Evolutionary conservation across 64 coral and sea anemone genomes (phyloP), one percentile per base, ranked within the genome.

Genomic region (Hydrozoanthus tunicans): DNA sequence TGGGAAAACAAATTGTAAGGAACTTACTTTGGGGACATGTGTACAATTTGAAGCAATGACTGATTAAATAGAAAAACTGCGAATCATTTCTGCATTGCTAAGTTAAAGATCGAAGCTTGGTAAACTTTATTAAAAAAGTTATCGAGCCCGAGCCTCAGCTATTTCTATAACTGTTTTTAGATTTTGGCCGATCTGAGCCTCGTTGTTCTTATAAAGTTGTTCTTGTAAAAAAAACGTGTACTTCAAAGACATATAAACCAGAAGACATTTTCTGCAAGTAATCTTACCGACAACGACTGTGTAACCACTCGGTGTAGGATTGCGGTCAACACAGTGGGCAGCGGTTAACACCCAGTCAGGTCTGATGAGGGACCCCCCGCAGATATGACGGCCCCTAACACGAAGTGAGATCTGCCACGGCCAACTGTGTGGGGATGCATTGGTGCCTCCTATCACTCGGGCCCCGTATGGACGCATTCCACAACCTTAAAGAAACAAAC

Each of bases 271-370:
- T 12, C 9, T 13, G 0, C 6, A 53, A 53, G 0, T 12, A 51
- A 7, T 5, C 77, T 79, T 14, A 79, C 77, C 77, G 5, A 79
- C 77, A 15, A 79, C 77, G 20, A 79, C 77, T 79, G 77, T 79
- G 77, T 79, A 79, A 59, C 77, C 77, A 79, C 77, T 79, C 53
- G 77, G 77, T 13, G 77, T 9, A 79, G 77, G 77, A 58, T 79
- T 79, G 56, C 77, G 77, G 56, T 79, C 77, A 13, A 79, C 77
- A 23, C 77, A 79, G 56, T 79, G 77, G 56, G 77, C 77, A 58
- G 77, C 77, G 77, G 77, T 79, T n/a, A 79, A 10, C 17, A 79
- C 77, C 77, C 77, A 79, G 77, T 79, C 77, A 60, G 77, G 77
- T 79, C 77, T 79, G 53, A 79, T 79, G 53, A 79, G 25, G 6